Evolutionary conservation across 2,888 invertebrate species (phyloP), one percentile per base, ranked within the genome.

Genomic region (Pherbina coryleti): DNA sequence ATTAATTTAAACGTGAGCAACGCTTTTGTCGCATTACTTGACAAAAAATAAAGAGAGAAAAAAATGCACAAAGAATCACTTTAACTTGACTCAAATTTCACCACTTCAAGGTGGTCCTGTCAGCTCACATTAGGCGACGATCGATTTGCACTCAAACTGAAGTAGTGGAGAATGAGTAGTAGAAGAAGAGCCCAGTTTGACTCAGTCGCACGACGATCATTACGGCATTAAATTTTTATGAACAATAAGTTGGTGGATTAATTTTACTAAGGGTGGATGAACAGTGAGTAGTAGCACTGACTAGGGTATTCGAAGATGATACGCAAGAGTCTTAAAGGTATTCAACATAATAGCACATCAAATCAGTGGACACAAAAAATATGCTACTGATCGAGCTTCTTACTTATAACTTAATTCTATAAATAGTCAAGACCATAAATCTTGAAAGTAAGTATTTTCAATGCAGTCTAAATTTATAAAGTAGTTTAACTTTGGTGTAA

Each of bases 61-160:
- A n/a, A 17, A 62, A 49, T 49, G 14, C 34, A 31, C 31, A 44
- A 44, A 62, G 4, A 17, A 8, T n/a, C 66, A 34, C 75, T 25
- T 14, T n/a, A 25, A 7, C 19, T 37, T 55, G 53, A 34, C 60
- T 74, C 75, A 17, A 37, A 37, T 75, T 75, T 25, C 75, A 79
- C 77, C 76, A 78, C 83, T 82, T 77, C 84, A 82, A 82, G 85
- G 85, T 85, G 85, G 85, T 84, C 85, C 83, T 84, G 85, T 84
- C 84, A 83, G 66, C 75, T 84, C 84, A 84, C 83, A 82, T 85
- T 85, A 85, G 84, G 84, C 83, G 84, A 84, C 84, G 78, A 81
- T 70, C 80, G 82, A 79, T 82, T 82, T 81, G 81, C 81, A 81
- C 80, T 51, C 55, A 57, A 67, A 53, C 69, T 28, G 17, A n/a